These are phyloP conservation scores for Paedocypris sp. DNA, from an alignment of 2,113 vertebrate species.

Conservation along the genomic window DNA sequence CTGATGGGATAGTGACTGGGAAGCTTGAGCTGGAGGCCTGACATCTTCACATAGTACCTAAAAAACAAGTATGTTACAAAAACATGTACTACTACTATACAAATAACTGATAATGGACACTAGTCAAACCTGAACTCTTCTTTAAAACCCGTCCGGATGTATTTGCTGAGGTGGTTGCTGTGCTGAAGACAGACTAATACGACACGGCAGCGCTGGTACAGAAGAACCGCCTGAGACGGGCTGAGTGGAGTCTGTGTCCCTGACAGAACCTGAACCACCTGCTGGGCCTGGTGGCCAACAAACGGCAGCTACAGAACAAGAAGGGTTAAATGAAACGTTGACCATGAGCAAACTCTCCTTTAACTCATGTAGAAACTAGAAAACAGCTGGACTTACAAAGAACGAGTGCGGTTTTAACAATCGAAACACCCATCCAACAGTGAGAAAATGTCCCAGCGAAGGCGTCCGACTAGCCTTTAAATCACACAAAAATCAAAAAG, in stretches of 20 bases:
- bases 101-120: background rate
- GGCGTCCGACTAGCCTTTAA: constrained; percentile 47
- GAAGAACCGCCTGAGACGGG: constrained; percentile 53
- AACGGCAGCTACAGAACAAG: constrained; percentile 53
- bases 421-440: constrained; percentile 54
- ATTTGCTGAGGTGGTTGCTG: constrained; percentile 46
- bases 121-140: constrained; percentile 67
- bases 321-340: no score
- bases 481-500: background rate
- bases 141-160: constrained; percentile 49
- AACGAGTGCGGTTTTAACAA: constrained; percentile 53
- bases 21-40: constrained; percentile 49
- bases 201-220: constrained; percentile 65
- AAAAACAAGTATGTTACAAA: background rate
- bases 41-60: constrained; percentile 62
- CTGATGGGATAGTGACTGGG: constrained; percentile 59
- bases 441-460: constrained; percentile 42
- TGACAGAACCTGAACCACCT: constrained; percentile 51
- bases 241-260: constrained; percentile 37
- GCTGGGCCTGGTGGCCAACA: constrained; percentile 52
- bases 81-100: background rate
- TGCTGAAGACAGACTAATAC: constrained; percentile 63
- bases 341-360: no score
- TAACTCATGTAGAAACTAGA: no score
- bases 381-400: constrained; percentile 41